Base-by-base conservation (phyloP, 2,797 vertebrate species). In the Florisuga fusca region DNA sequence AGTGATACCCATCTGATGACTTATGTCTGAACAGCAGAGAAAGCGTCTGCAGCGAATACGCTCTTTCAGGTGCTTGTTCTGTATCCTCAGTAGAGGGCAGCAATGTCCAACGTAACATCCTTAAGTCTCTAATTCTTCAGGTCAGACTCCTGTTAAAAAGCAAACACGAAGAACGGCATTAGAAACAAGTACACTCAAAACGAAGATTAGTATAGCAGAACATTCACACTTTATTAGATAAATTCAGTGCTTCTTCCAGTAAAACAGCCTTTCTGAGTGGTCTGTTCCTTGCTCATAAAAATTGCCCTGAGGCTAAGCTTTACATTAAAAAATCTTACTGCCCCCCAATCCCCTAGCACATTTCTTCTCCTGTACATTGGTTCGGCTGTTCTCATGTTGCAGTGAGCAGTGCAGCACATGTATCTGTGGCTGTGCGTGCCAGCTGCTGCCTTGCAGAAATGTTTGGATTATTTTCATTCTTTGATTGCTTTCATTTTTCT, bases 61-160 rank as follows among this genome's bases (percentile, higher is more conserved):
- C 12, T 5, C 19, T 17, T 20, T 29, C 26, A 23, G 0, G 5
- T 51, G 3, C 26, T 41, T 51, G 13, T 43, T 36, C 34, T 29
- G 0, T 25, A 12, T 10, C 29, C 55, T 66, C 85, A 51, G 95
- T 96, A 97, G 98, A 96, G 97, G 98, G 97, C 98, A 98, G 95
- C 96, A 96, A 78, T 84, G 77, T 63, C 91, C 86, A 92, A 76
- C 73, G 43, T 33, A 97, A 97, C 13, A 31, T 41, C 16, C 88
- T 59, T 82, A 46, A 20, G 36, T 69, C n/a, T 21, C 8, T 41
- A 48, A 27, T 62, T 41, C 43, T 16, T 61, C 29, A 23, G 73
- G 59, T 79, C 87, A 71, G 77, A 64, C 38, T 96, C 36, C 36
- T 26, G 14, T 34, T 77, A 76, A 78, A 94, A 94, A 96, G 38